Conservation (phyloP, 2,797 vertebrate species). For the Myiothlypis coronata region DNA sequence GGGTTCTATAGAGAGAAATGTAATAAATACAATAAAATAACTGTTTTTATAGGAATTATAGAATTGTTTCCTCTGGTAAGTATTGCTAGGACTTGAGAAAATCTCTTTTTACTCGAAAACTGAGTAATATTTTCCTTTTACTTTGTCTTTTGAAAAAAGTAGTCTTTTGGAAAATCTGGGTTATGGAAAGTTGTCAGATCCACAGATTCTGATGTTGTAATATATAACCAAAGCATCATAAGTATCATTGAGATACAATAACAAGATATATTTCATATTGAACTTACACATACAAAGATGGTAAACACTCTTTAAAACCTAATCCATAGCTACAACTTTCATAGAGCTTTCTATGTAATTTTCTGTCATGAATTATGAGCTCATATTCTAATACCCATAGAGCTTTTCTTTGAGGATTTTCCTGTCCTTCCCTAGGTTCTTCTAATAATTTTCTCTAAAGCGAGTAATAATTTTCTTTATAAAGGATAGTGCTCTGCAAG, state of each 20-base stretch:
- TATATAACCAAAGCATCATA: background rate
- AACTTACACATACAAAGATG: background rate
- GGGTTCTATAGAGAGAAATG: background rate
- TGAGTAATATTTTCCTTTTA: background rate
- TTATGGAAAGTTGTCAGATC: background rate
- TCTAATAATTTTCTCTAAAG: background rate
- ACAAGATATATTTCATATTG: background rate
- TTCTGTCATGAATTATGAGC: background rate
- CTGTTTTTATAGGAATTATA: conserved; percentile 28
- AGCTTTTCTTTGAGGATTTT: background rate
- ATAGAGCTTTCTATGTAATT: background rate
- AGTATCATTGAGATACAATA: background rate
- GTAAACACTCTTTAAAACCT: background rate
- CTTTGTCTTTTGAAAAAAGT: background rate
- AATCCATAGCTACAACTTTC: background rate
- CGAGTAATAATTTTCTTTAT: background rate
- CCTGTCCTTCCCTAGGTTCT: background rate
- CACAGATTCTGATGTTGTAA: background rate
- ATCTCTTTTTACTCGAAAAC: background rate
- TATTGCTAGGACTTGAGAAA: background rate
- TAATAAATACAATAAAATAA: background rate
- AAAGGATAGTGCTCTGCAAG: background rate
- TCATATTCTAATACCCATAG: background rate
- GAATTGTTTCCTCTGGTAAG: conserved; percentile 29
- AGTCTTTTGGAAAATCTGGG: background rate